Percentiles rank a stretch among this genome's conserved stretches.
phyloP scores from a whole-genome alignment of 2,888 invertebrate genomes.

The Plemyria rubiginata region DNA sequence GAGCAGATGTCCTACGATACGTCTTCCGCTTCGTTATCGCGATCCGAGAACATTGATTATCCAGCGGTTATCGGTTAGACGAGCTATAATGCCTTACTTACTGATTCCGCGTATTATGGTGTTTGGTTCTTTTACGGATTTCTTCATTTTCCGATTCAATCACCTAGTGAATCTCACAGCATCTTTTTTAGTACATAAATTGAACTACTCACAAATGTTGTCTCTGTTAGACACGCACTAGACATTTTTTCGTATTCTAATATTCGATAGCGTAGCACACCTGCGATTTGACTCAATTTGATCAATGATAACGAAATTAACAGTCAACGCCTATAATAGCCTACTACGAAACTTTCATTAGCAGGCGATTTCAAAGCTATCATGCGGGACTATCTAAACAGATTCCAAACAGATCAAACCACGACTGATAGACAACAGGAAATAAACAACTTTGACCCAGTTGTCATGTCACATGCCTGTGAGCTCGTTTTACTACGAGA shows the following conservation, averaged over 20 bases:
- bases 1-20: no score
- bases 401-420: slow-evolving; percentile 28
- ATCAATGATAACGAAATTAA: slow-evolving; percentile 5
- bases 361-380: slow-evolving; percentile 12
- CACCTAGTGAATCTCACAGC: no score
- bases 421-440: slow-evolving; percentile 31
- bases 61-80: no score
- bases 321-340: slow-evolving; percentile 4
- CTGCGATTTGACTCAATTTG: slow-evolving; percentile 1
- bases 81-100: no score
- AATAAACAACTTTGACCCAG: slow-evolving; percentile 37
- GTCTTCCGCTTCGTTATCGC: no score
- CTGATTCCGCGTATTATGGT: no score
- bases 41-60: no score
- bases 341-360: slow-evolving; percentile 15
- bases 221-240: no score
- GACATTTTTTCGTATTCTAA: not conserved
- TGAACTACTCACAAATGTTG: no score
- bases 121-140: no score
- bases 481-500: slow-evolving; percentile 39
- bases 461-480: slow-evolving; percentile 37
- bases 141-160: no score
- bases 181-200: no score
- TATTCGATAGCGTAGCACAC: not conserved
- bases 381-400: slow-evolving; percentile 17